These are phyloP conservation scores for Crocidura indochinensis DNA, from an alignment of 2,797 vertebrate genomes.

Conservation along the genomic window DNA sequence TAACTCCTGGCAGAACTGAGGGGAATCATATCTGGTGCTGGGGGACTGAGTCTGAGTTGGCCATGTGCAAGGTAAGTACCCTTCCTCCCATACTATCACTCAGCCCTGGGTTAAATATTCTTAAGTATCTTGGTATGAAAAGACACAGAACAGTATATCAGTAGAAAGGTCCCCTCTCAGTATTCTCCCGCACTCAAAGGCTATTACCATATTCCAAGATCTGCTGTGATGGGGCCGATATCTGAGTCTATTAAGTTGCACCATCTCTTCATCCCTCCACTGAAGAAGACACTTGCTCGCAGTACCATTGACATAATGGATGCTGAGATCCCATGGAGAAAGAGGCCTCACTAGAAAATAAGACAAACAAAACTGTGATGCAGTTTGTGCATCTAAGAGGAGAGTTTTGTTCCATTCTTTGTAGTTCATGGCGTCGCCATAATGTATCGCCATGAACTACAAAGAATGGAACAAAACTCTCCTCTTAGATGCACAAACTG, in stretches of 20 bases:
- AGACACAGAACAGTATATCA: not conserved
- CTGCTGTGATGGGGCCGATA: slow-evolving; percentile 76
- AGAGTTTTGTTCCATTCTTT: slow-evolving; percentile 46
- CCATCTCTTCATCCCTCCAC: slow-evolving; percentile 75
- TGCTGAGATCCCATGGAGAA: slow-evolving; percentile 87
- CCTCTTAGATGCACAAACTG: slow-evolving; percentile 11
- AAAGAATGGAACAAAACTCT: slow-evolving; percentile 46
- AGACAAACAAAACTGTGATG: slow-evolving; percentile 58
- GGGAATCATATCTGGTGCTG: too few species aligned
- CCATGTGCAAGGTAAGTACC: too few species aligned
- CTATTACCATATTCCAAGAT: slow-evolving; percentile 88
- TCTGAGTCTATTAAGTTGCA: slow-evolving; percentile 89
- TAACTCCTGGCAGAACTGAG: too few species aligned
- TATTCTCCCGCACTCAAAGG: not conserved
- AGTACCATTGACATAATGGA: slow-evolving; percentile 87
- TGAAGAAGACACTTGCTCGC: slow-evolving; percentile 88
- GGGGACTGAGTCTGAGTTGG: too few species aligned
- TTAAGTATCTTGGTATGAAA: slow-evolving; percentile 5
- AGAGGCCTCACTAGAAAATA: slow-evolving; percentile 91
- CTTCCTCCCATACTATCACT: too few species aligned
- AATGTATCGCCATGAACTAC: not conserved
- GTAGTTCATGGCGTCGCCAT: not conserved
- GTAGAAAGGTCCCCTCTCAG: not conserved
- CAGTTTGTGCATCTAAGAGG: slow-evolving; percentile 26
- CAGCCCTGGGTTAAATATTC: not conserved